Evolutionary conservation across 2,797 vertebrate species (phyloP), one percentile per base, ranked within the genome.

Genomic region (Peromyscus nudipes): DNA sequence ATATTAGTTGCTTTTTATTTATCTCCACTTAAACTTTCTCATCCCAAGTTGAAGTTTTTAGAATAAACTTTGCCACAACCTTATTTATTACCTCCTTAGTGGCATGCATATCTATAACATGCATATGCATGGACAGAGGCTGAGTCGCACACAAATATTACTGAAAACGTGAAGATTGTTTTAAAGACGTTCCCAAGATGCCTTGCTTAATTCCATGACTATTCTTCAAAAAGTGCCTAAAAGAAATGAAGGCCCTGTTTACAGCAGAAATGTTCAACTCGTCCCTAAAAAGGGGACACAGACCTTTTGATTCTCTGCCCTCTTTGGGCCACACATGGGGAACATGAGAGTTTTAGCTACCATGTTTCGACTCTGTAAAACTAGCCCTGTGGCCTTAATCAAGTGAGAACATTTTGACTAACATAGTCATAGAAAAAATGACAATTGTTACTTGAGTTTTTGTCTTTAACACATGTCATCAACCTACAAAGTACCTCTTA

Each of bases 281-380:
- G 19, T 88, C 52, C 92, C 73, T 81, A 37, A 64, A 86, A 69
- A 31, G 8, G 16, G 21, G 82, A 75, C 52, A 37, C 27, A 27
- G 64, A 16, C 29, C 76, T 92, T 76, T 83, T 73, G 21, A 31
- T 82, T 60, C 76, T 73, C 40, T 34, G 27, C 40, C 27, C 43
- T 57, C 0, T 16, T 25, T 34, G 71, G 79, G 82, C 43, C 65
- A 62, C 46, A 57, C 43, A 23, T 0, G 0, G 31, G 93, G 73
- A 86, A 37, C 81, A 73, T n/a, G 92, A 89, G 23, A 96, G 77
- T 94, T 82, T 43, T 87, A 34, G 43, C 37, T 46, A 11, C 60
- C 67, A 17, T n/a, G 25, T 7, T 71, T 67, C 89, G 55, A 40
- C 89, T 98, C 94, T 96, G 93, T 91, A 82, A 80, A 95, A 49